phyloP scores from a whole-genome alignment of 2,113 vertebrate species.

The Laticauda colubrina region DNA sequence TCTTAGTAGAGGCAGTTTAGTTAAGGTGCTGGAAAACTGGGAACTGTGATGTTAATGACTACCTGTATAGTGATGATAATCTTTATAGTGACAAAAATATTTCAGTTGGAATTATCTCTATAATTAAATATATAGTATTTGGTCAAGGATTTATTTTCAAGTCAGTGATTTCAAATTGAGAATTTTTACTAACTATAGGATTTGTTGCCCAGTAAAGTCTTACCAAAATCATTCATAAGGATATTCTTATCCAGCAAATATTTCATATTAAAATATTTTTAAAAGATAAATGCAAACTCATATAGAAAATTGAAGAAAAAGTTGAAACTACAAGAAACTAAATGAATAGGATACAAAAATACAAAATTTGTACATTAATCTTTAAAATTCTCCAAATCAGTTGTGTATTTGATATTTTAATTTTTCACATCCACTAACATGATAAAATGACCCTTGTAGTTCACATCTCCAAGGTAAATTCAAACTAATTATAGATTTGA shows the following conservation, averaged over 20 bases:
- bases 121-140: not conserved
- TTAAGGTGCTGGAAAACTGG: not conserved
- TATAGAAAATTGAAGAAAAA: no score
- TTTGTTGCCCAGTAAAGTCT: not conserved
- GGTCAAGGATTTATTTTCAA: not conserved
- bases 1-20: not conserved
- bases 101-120: not conserved
- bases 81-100: not conserved
- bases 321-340: not conserved
- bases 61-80: no score
- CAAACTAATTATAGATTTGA: not conserved
- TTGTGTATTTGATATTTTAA: not conserved
- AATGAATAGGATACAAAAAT: not conserved
- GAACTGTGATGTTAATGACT: not conserved
- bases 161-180: not conserved
- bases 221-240: constrained; percentile 9
- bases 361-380: not conserved
- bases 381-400: not conserved
- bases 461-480: not conserved
- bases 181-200: not conserved
- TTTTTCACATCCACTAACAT: not conserved
- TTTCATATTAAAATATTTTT: not conserved
- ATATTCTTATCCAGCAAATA: not conserved
- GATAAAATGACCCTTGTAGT: not conserved
- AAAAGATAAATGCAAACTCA: no score